Evolutionary conservation across 2,113 vertebrate species (phyloP), one percentile per base, ranked within the genome.

Genomic region (Sander vitreus): DNA sequence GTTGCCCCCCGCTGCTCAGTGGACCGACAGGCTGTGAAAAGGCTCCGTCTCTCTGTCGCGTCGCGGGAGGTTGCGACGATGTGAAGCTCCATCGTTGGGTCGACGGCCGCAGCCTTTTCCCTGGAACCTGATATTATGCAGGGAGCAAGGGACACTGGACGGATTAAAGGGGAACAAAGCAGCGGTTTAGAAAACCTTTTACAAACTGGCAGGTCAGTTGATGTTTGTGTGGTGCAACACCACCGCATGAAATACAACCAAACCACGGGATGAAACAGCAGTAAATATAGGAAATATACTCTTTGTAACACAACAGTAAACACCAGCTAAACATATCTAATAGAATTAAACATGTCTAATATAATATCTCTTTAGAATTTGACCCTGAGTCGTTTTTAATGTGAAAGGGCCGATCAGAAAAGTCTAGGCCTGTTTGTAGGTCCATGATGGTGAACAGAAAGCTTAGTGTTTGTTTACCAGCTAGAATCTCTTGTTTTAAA

Each of bases 81-180:
- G 92, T 88, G 85, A 91, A 60, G 87, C 87, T 89, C 78, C 78
- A 65, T 74, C 67, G 66, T 19, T n/a, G 81, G 66, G 73, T 63
- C 75, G 50, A 73, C 88, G 90, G 79, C 69, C 70, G 65, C 58
- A 80, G 79, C 88, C 75, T 43, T 76, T 19, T 6, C 74, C 77
- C 78, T 62, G 87, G 82, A 81, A 47, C 87, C 69, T 62, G 92
- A 75, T 93, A 94, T 90, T 94, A 94, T 95, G 95, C 93, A 21
- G 91, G 90, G 84, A 85, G 36, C 78, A 30, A 76, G 84, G 76
- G 68, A 58, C 30, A 7, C 81, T 85, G 89, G 25, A 76, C 48
- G 82, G 84, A 93, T 81, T 55, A 36, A 39, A 90, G 85, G 86
- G 91, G 91, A 94, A 93, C 92, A 91, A 91, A 94, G 89, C 84